Evolutionary conservation across 2,888 invertebrate species (phyloP).

Genomic region (Drosophila percnosoma): DNA sequence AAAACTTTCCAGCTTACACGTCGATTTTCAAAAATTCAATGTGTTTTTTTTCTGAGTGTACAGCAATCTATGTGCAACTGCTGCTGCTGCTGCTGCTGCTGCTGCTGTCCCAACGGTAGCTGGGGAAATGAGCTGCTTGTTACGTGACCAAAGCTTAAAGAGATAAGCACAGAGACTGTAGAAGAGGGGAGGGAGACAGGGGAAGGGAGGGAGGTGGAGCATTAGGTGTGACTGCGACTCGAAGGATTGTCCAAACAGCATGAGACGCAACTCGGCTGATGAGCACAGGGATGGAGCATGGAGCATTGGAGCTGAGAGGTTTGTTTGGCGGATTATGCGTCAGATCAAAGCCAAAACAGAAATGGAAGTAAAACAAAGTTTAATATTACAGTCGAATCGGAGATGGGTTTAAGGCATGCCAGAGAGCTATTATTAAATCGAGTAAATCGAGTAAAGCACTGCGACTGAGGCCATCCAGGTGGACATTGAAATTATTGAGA

Average conservation of each 20-base stretch:
- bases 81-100: slow-evolving; percentile 10
- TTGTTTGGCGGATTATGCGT: slow-evolving; percentile 4
- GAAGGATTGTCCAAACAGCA: slow-evolving; percentile 31
- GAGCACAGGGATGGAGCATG: slow-evolving; percentile 1
- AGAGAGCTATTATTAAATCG: background rate
- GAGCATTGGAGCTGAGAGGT: background rate
- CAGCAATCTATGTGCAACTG: slow-evolving; percentile 8
- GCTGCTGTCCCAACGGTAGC: slow-evolving; percentile 48
- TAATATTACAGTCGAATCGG: background rate
- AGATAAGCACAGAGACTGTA: background rate
- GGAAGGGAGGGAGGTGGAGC: background rate
- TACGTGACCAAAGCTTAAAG: slow-evolving; percentile 57
- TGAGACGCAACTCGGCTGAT: slow-evolving; percentile 18
- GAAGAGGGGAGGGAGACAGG: background rate
- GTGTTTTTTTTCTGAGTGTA: background rate
- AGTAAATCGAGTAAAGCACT: background rate
- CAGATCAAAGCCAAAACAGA: slow-evolving; percentile 10
- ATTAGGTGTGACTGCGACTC: slow-evolving; percentile 5
- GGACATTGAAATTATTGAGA: background rate
- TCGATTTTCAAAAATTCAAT: background rate
- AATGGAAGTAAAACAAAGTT: slow-evolving; percentile 4
- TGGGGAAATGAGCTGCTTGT: slow-evolving; percentile 71
- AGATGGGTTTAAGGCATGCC: background rate
- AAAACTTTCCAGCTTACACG: background rate
- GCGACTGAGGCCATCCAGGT: background rate